Percentiles rank a stretch among this genome's conserved stretches.
phyloP scores from a whole-genome alignment of 2,797 vertebrate genomes.

The Fistularia tabacaria region DNA sequence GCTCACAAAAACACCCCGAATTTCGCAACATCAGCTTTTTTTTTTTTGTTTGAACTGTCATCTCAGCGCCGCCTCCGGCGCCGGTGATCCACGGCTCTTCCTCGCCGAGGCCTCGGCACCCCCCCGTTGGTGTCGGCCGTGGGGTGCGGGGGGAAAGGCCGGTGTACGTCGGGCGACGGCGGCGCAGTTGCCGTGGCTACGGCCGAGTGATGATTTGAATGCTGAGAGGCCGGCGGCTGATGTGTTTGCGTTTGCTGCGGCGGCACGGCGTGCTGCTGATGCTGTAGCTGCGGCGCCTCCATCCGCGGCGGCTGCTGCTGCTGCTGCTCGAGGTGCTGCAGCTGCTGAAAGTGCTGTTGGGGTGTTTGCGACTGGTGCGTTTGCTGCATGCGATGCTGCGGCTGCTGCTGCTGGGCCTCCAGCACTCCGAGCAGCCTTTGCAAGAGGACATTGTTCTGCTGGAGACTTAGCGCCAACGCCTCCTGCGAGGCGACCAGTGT shows the following conservation, averaged over 20 bases:
- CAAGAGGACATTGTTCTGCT: constrained; percentile 81
- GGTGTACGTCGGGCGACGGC: constrained; percentile 62
- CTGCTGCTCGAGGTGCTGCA: constrained; percentile 49
- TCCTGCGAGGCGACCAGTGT: constrained; percentile 80
- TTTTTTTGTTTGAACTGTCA: constrained; percentile 12
- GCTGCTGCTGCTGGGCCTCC: constrained; percentile 75
- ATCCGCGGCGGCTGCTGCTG: constrained; percentile 60
- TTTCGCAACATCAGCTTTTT: background rate
- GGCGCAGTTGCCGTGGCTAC: constrained; percentile 46
- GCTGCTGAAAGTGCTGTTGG: constrained; percentile 59
- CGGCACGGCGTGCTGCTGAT: constrained; percentile 42
- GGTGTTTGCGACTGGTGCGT: constrained; percentile 55
- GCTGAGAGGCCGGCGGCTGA: constrained; percentile 56
- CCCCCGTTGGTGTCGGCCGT: constrained; percentile 52
- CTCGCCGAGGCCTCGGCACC: constrained; percentile 67
- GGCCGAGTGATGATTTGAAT: constrained; percentile 58
- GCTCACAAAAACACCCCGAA: constrained; percentile 21
- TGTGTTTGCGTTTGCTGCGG: constrained; percentile 58
- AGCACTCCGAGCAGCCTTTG: constrained; percentile 79
- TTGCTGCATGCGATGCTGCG: constrained; percentile 63
- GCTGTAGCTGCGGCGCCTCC: constrained; percentile 46
- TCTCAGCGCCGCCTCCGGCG: constrained; percentile 72
- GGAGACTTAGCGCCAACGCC: constrained; percentile 74
- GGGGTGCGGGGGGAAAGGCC: constrained; percentile 61
- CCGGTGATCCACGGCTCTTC: constrained; percentile 73